A percentile compares a stretch with the other conserved stretches of the same genome.
phyloP scores from a whole-genome alignment of 2,113 vertebrate genomes.

The Rhodinocichla rosea region DNA sequence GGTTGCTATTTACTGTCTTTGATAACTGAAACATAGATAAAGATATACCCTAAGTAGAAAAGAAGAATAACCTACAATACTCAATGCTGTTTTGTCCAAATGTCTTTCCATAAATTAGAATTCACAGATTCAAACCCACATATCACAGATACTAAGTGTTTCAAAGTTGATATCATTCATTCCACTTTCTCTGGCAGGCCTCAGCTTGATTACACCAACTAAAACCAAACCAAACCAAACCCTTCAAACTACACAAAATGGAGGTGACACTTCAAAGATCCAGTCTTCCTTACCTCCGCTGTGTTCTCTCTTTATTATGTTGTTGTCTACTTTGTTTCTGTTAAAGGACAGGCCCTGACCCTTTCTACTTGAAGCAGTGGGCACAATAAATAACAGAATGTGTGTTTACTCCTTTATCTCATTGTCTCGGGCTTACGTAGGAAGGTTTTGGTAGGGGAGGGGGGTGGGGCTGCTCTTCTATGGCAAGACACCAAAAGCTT shows the following conservation, averaged over 20 bases:
- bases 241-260: background rate
- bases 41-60: background rate
- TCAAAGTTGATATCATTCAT: background rate
- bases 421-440: background rate
- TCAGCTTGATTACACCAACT: background rate
- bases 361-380: background rate
- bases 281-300: rapidly evolving
- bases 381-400: background rate
- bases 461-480: rapidly evolving
- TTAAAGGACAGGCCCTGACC: background rate
- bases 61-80: background rate
- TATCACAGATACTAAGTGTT: background rate
- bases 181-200: background rate
- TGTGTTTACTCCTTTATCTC: rapidly evolving
- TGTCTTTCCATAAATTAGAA: background rate
- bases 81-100: background rate
- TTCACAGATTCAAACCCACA: background rate
- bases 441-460: background rate
- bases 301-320: background rate
- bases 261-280: background rate
- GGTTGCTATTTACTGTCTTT: background rate
- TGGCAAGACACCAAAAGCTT: background rate
- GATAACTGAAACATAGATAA: background rate
- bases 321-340: background rate
- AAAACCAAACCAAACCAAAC: background rate